Conservation (phyloP, 1,140 invertebrate genomes). For the Drosophila grimshawi region DNA sequence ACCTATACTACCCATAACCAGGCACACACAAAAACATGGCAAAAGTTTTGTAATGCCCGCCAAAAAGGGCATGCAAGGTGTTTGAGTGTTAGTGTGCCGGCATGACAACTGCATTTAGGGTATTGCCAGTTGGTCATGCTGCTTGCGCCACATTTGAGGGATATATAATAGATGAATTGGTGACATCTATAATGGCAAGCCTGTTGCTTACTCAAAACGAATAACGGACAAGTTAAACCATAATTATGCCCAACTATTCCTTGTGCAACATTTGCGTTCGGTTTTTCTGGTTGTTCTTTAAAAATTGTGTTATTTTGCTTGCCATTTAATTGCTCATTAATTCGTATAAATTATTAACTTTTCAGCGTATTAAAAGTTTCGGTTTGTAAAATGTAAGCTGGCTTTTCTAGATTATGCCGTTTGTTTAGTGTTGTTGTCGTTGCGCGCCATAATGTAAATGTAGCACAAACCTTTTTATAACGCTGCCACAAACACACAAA, state of each 20-base stretch:
- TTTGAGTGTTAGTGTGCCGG: conserved; percentile 72
- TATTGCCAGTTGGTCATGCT: conserved; percentile 22
- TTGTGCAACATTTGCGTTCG: background rate
- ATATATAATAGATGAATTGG: background rate
- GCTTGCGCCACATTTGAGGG: conserved; percentile 23
- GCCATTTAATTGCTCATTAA: background rate
- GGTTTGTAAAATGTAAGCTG: conserved; percentile 19
- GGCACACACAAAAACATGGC: conserved; percentile 64
- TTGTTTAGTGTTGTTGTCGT: conserved; percentile 75
- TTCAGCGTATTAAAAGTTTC: conserved; percentile 39
- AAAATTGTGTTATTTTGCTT: background rate
- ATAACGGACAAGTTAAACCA: too few relatives aligned
- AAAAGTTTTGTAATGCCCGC: conserved; percentile 82
- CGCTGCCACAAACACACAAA: conserved; percentile 53
- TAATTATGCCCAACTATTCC: too few relatives aligned
- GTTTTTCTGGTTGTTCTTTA: background rate
- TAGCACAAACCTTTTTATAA: conserved; percentile 83
- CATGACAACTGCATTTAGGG: conserved; percentile 45
- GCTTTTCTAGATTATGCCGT: conserved; percentile 75
- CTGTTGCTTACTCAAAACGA: too few relatives aligned
- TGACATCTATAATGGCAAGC: too few relatives aligned
- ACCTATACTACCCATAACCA: background rate
- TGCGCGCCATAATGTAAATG: conserved; percentile 79
- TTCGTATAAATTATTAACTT: background rate
- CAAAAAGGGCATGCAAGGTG: conserved; percentile 75